Conservation (phyloP, 1,140 invertebrate species). For the Nebria ingens region DNA sequence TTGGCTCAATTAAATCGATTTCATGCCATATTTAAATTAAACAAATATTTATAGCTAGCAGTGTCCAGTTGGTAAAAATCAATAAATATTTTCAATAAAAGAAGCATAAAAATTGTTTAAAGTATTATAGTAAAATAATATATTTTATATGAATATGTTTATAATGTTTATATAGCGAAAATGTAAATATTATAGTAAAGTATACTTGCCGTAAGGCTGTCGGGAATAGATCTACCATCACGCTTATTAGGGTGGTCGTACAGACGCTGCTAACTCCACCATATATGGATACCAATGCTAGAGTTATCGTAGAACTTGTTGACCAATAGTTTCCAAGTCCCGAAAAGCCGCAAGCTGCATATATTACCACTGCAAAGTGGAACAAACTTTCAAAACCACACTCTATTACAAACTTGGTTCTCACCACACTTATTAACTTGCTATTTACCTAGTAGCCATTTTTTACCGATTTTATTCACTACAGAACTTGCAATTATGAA, state of each 20-base stretch:
- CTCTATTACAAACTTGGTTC: no score
- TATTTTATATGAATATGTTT: no score
- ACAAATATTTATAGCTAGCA: no score
- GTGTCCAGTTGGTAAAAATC: no score
- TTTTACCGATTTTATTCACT: neutral
- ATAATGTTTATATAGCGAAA: no score
- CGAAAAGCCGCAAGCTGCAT: neutral
- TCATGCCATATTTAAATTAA: no score
- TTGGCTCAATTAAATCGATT: no score
- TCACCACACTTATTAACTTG: no score
- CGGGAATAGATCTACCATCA: slow-evolving; percentile 29
- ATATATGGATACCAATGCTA: slow-evolving; percentile 19
- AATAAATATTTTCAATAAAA: no score
- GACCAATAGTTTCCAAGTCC: slow-evolving; percentile 11
- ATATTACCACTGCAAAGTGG: neutral
- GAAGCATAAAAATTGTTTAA: no score
- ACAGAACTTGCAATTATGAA: neutral
- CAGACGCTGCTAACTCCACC: slow-evolving; percentile 20
- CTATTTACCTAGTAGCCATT: neutral
- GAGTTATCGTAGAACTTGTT: slow-evolving; percentile 15
- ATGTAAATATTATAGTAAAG: no score
- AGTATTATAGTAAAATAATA: no score
- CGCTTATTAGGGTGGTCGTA: slow-evolving; percentile 22
- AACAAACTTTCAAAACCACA: neutral
- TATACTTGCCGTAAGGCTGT: slow-evolving; percentile 26